Evolutionary conservation across 2,113 vertebrate species (phyloP), one percentile per base, ranked within the genome.

Genomic region (Paramormyrops kingsleyae): DNA sequence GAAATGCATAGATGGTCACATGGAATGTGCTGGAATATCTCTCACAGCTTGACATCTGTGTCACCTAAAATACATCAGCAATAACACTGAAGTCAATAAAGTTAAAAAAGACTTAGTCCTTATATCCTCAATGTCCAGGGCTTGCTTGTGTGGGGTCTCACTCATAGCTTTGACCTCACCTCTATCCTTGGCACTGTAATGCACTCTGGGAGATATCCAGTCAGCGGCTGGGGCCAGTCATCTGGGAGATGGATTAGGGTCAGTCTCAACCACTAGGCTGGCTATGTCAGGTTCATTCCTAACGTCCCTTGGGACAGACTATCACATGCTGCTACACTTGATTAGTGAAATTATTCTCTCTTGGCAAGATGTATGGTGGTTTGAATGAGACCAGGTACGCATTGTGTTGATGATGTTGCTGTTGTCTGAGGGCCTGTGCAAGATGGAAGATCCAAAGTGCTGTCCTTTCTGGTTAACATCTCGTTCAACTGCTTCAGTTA

Each of bases 191-290:
- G n/a, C 39, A 17, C 77, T 35, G 56, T 12, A 88, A 24, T 62
- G 87, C 56, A 88, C 21, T 10, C 19, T 66, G 56, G 87, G 87
- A 88, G 35, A 62, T 88, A 62, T 88, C 39, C 39, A 66, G 56
- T 19, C 6, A 44, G 39, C 12, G 86, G 87, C 35, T 3, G 35
- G 87, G 19, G 53, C 27, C 21, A 35, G 85, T 35, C 27, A 49
- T 46, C 47, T 7, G 24, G 85, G 74, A 42, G 70, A 80, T 80
- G 13, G 35, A 80, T 80, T 42, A 42, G 74, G 15, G 74, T 8
- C 35, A 80, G 74, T 80, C 35, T 19, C 35, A 35, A 2, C 70
- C 35, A 19, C 70, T 39, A 19, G 31, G 74, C 74, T 80, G 17
- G 35, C 74, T 39, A 80, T 80, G 35, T 80, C 74, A 80, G 74